phyloP scores from a whole-genome alignment of 2,113 vertebrate genomes.

The Colinus virginianus region DNA sequence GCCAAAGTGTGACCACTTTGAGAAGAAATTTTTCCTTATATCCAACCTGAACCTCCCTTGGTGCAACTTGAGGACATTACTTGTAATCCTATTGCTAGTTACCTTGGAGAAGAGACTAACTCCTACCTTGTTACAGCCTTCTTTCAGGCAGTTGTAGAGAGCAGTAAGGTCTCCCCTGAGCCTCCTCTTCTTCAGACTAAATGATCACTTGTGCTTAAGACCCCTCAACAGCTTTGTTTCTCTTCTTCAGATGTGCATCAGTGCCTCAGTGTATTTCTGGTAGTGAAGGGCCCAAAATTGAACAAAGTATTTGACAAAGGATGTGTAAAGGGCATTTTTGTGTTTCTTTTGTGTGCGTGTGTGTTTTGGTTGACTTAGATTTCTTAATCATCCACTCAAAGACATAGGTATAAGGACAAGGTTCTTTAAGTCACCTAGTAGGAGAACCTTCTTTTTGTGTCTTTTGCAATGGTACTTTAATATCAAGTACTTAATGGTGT shows the following conservation, averaged over 20 bases:
- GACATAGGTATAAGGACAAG: not conserved
- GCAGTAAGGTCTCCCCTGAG: not conserved
- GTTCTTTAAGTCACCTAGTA: not conserved
- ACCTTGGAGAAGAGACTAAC: not conserved
- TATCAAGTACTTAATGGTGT: slow-evolving; percentile 64
- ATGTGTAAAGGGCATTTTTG: not conserved
- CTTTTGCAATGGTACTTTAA: slow-evolving; percentile 12
- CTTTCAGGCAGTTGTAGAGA: not conserved
- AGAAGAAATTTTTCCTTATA: not conserved
- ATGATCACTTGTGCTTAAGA: not conserved
- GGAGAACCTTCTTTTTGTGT: not conserved
- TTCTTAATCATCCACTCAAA: not conserved
- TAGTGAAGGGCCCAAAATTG: not conserved
- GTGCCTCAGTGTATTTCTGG: not conserved
- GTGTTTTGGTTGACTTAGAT: not conserved
- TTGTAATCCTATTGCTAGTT: not conserved
- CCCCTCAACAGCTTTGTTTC: not conserved
- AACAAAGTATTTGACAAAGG: not conserved
- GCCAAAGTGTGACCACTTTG: not conserved
- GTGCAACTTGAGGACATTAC: not conserved
- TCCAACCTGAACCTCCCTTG: not conserved
- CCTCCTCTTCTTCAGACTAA: not conserved
- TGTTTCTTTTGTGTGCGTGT: not conserved
- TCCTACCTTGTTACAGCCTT: not conserved
- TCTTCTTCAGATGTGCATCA: not conserved